Conservation (phyloP, 2,888 invertebrate species). For the Caenorhabditis sp. region DNA sequence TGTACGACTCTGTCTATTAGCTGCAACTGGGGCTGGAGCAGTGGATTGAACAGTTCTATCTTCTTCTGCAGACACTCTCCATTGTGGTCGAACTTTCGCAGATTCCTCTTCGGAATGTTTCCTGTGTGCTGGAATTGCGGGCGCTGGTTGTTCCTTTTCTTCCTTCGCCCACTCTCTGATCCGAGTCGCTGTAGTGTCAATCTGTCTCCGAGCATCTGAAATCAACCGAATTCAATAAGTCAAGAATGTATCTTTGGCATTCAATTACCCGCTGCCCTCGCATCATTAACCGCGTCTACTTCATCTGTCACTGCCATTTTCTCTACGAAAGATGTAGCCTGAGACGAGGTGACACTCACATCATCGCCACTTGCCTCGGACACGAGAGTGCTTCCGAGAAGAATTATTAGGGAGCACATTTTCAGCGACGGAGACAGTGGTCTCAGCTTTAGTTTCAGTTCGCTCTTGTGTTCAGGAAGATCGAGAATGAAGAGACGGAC, state of each 20-base stretch:
- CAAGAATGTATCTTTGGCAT: neutral
- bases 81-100: conserved; percentile 67
- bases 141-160: conserved; percentile 22
- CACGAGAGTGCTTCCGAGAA: conserved; percentile 72
- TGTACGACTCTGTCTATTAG: conserved; percentile 38
- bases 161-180: conserved; percentile 42
- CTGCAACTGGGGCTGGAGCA: conserved; percentile 6
- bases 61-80: conserved; percentile 65
- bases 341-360: conserved; percentile 60
- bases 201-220: conserved; percentile 44
- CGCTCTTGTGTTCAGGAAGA: conserved; percentile 70
- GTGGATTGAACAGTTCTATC: conserved; percentile 17
- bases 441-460: conserved; percentile 78
- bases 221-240: neutral
- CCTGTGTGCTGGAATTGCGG: conserved; percentile 41
- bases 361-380: conserved; percentile 69
- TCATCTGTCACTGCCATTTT: conserved; percentile 52
- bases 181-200: conserved; percentile 29
- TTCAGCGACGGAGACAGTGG: conserved; percentile 68
- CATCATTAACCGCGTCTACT: conserved; percentile 33
- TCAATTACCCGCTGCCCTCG: conserved; percentile 32
- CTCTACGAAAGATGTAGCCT: conserved; percentile 36
- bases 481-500: conserved; percentile 79
- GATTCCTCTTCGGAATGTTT: conserved; percentile 28
- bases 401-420: conserved; percentile 71